Conservation (phyloP, 2,113 vertebrate species). For the Trinectes maculatus region DNA sequence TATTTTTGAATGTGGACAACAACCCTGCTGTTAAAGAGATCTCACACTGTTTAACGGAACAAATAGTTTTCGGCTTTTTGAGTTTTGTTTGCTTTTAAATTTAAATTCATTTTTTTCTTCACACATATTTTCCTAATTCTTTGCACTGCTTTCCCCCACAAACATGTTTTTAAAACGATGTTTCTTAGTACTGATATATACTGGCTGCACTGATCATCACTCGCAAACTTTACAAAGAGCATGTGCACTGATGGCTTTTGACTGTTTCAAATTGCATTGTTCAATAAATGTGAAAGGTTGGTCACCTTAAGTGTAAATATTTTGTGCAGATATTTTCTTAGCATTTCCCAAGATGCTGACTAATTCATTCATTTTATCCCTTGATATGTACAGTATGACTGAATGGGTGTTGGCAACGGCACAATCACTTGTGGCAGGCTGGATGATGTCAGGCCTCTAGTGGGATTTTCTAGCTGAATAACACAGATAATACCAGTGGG, state of each 20-base stretch:
- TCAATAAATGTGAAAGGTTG: conserved; percentile 51
- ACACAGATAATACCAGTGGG: background rate
- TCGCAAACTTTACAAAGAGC: conserved; percentile 19
- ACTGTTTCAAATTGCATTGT: conserved; percentile 39
- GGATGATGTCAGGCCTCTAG: background rate
- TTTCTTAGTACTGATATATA: background rate
- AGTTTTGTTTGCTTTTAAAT: background rate
- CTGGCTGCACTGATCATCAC: conserved; percentile 48
- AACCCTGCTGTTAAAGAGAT: background rate
- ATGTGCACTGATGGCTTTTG: background rate
- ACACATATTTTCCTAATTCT: background rate
- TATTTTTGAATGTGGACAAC: conserved; percentile 1
- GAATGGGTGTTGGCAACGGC: background rate
- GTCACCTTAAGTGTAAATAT: background rate
- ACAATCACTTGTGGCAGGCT: background rate
- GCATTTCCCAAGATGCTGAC: background rate
- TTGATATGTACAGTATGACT: background rate
- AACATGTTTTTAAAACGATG: background rate
- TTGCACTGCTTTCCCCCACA: conserved; percentile 13
- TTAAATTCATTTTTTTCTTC: background rate
- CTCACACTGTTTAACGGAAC: background rate
- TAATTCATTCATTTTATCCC: background rate
- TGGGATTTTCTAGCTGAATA: conserved; percentile 20
- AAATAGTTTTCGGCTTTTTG: background rate
- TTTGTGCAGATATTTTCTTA: background rate